A percentile compares a stretch with the other conserved stretches of the same genome.
phyloP scores from a whole-genome alignment of 1,140 invertebrate genomes.

The Grapholita molesta region DNA sequence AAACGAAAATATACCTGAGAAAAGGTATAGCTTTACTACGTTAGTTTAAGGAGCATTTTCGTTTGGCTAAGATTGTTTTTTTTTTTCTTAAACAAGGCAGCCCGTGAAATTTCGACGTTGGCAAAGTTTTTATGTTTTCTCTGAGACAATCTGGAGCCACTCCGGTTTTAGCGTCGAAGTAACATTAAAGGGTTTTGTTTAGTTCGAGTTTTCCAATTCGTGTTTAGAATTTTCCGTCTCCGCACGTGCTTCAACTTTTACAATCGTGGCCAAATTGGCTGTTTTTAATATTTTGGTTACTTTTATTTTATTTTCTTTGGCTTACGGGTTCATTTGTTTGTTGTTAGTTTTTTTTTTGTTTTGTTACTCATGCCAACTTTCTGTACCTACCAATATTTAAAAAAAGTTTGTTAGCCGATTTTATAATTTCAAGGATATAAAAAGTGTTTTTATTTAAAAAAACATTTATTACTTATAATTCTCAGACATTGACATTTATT shows the following conservation, averaged over 20 bases:
- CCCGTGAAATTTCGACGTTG: background rate
- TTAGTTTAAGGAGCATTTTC: background rate
- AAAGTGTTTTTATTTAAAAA: too few relatives aligned
- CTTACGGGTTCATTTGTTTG: background rate
- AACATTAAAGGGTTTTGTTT: background rate
- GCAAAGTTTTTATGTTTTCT: constrained; percentile 9
- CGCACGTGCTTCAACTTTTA: background rate
- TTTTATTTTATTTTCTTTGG: background rate
- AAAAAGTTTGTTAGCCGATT: too few relatives aligned
- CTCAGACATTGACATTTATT: too few relatives aligned
- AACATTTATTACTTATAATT: too few relatives aligned
- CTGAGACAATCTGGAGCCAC: background rate
- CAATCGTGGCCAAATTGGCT: background rate
- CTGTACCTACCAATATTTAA: too few relatives aligned
- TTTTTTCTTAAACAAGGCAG: background rate
- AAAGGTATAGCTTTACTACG: background rate
- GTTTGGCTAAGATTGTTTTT: background rate
- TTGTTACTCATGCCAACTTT: too few relatives aligned
- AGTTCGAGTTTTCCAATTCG: background rate
- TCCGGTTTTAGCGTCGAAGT: constrained; percentile 3
- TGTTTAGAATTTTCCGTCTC: background rate
- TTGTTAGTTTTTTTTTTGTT: background rate
- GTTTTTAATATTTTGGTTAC: background rate
- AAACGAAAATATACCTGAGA: background rate
- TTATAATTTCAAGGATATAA: too few relatives aligned